Evolutionary conservation across 2,797 vertebrate genomes (phyloP), one percentile per base, ranked within the genome.

Genomic region (Anguilla marmorata): DNA sequence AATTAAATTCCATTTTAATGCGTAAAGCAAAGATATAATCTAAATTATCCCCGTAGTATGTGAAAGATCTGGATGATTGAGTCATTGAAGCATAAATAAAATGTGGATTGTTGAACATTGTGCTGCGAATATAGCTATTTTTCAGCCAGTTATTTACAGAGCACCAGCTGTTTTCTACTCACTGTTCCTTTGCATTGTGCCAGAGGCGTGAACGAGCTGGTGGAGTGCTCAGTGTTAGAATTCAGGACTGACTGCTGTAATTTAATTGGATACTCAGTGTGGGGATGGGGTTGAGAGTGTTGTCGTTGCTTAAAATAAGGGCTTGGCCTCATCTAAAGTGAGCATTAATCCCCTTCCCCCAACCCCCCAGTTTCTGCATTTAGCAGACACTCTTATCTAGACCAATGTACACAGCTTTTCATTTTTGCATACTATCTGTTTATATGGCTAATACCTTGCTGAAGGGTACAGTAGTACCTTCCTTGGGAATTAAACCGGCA

Each of bases 211-310:
- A 9, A 12, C 50, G 50, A 52, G 54, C 84, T 76, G 56, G 2
- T 54, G 82, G 24, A 63, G 69, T 14, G 85, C 16, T 58, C 45
- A 82, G 74, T 30, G 37, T 48, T 50, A 69, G 88, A 24, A 66
- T 88, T 63, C 76, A 33, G 66, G 48, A 56, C 84, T 74, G 84
- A 30, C 50, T 79, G 66, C 66, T 33, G 48, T 33, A 48, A 74
- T 76, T 56, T 60, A 58, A 66, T 63, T 63, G 84, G 56, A 14
- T 33, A 9, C 19, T 85, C 30, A 16, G 45, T 3, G 0, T 69
- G 12, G 19, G 54, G 72, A 63, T 85, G 84, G 56, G 72, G 85
- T 76, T 72, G 41, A 54, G 48, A 72, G 56, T 52, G 56, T 30
- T 83, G 76, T 88, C 85, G 21, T 86, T 19, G 45, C 30, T 52